Evolutionary conservation across 2,797 vertebrate species (phyloP), one percentile per base, ranked within the genome.

Genomic region (Epinephelus malabaricus): DNA sequence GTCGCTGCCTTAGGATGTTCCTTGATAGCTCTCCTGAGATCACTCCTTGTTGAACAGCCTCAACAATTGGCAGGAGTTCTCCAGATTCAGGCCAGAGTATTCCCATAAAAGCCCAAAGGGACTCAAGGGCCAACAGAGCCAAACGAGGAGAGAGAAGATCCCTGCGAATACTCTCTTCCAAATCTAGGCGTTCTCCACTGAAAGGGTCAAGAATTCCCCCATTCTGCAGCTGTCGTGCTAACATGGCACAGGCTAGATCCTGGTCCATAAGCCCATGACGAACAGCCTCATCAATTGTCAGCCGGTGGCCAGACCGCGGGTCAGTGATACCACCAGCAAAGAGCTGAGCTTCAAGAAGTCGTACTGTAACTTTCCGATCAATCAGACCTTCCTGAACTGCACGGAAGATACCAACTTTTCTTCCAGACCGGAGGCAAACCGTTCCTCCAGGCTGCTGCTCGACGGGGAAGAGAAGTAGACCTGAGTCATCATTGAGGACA

Each of bases 261-360:
- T 96, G 97, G 66, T 98, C 97, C 63, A 99, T 94, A 53, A 98
- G 92, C 50, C 94, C 91, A 18, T 96, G 95, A 69, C 91, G 93
- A 68, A 97, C 78, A 0, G 98, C 97, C 70, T 98, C 96, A 0
- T 95, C 91, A 54, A 98, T 89, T 0, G 95, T 96, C 75, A 99
- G 91, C 34, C 96, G 94, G 79, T 97, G 97, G 19, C 97, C 97
- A 1, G 97, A 97, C 62, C 96, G 95, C 15, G 97, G 97, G 86
- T 99, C 98, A 25, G 91, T 92, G 40, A 99, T 97, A 78, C 98
- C 98, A 18, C 98, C 98, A 9, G 98, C 97, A 90, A 98, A 97
- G 43, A 99, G 95, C n/a, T 99, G 98, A 66, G 96, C 95, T 94
- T 99, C 98, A 62, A 99, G 93, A 53, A 99, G 83, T 78, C 97